A percentile compares a stretch with the other conserved stretches of the same genome.
Evolutionary conservation across 1,140 invertebrate genomes (phyloP).

Genomic region (Centruroides vittatus): DNA sequence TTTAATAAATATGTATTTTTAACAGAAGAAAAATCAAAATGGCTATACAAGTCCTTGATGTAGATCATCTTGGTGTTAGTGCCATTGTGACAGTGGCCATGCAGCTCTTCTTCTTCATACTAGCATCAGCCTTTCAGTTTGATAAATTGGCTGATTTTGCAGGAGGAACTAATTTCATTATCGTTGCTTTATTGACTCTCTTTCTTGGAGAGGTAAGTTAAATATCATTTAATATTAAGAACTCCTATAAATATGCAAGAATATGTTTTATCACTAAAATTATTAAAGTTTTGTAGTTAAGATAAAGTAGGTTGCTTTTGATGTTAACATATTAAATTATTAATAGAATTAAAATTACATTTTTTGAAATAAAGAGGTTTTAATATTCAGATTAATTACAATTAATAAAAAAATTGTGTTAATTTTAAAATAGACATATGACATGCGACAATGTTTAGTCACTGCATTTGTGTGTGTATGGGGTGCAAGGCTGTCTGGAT

Average conservation of each 20-base stretch:
- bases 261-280: too few relatives aligned
- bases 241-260: too few relatives aligned
- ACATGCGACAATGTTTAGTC: conserved; percentile 71
- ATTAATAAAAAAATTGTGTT: background rate
- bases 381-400: too few relatives aligned
- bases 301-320: too few relatives aligned
- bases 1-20: too few relatives aligned
- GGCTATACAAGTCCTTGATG: conserved; percentile 44
- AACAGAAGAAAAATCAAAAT: background rate
- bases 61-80: conserved; percentile 72
- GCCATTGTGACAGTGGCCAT: conserved; percentile 71
- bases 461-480: conserved; percentile 71
- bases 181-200: conserved; percentile 71
- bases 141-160: conserved; percentile 87
- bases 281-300: too few relatives aligned
- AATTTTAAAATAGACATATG: conserved; percentile 48
- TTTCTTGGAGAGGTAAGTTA: conserved; percentile 55
- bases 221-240: background rate
- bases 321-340: too few relatives aligned
- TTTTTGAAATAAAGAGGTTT: too few relatives aligned
- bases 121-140: conserved; percentile 68
- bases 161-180: conserved; percentile 78
- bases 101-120: conserved; percentile 74
- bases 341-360: too few relatives aligned
- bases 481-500: conserved; percentile 66